Evolutionary conservation across 2,797 vertebrate species (phyloP), one percentile per base, ranked within the genome.

Genomic region (Echeneis naucrates): DNA sequence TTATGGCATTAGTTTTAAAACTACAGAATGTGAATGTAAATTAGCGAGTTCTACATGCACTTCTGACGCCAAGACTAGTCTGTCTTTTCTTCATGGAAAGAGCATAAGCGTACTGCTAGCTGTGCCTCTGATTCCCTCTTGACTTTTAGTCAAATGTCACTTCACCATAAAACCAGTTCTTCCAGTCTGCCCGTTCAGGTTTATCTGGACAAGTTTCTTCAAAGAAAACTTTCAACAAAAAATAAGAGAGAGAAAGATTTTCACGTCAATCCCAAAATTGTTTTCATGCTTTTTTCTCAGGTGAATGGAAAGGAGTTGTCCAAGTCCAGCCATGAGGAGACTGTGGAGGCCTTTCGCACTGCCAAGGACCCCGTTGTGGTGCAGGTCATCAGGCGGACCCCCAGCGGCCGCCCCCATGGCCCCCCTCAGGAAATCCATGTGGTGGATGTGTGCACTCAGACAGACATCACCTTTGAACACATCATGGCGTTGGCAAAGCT

Each of bases 401-500:
- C 97, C 4, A 68, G 95, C 33, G 91, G 91, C 74, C 95, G 95
- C 80, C 86, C 89, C 67, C 95, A 94, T 12, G 94, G 94, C 23
- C 85, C 89, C 33, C 85, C 89, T 88, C 96, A 96, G 71, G 97
- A 97, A 87, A 93, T 96, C 76, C 95, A 86, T 65, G 92, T 98
- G 85, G 94, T 94, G 91, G 95, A 99, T 30, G 97, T 96, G 86
- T 96, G 97, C 94, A 99, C 98, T 35, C 98, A 99, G 93, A 99
- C 98, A 0, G 97, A 99, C 93, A 98, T 99, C 92, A 99, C 97
- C 66, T 99, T 99, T 7, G 97, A 99, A 88, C 97, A 98, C 88
- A 97, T 99, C 88, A 96, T 98, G 97, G 97, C 97, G 74, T 89
- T 99, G 83, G 95, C 97, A 85, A 99, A 98, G 89, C 95, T 98